These are phyloP conservation scores for Seladonia tumulorum DNA, from an alignment of 2,888 invertebrate genomes.

Conservation along the genomic window DNA sequence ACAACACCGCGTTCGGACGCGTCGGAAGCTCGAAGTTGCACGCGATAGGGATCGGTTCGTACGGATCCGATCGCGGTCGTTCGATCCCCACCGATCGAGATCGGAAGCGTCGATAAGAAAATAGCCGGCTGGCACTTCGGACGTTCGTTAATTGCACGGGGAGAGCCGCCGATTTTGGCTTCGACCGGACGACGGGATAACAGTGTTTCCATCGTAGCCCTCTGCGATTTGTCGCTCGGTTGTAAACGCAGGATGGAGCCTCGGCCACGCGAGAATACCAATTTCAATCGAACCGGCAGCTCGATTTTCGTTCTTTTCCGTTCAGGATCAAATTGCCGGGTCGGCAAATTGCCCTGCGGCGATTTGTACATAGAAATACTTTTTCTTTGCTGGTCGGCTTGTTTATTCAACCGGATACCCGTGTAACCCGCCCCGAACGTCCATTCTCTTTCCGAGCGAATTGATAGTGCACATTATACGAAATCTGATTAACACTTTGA, in stretches of 20 bases:
- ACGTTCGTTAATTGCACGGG: slow-evolving; percentile 27
- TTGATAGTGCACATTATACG: not conserved
- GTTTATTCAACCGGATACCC: not conserved
- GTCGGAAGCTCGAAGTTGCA: slow-evolving; percentile 3
- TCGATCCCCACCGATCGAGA: slow-evolving; percentile 13
- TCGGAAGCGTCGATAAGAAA: slow-evolving; percentile 45
- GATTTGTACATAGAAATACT: not conserved
- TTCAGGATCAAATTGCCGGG: not conserved
- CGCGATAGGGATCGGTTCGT: slow-evolving; percentile 16
- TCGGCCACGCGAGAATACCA: not conserved
- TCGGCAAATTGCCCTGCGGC: not conserved
- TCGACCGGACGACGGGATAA: not conserved
- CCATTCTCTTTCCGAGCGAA: not conserved
- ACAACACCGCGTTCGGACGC: not conserved
- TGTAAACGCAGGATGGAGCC: not conserved
- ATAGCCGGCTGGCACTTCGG: slow-evolving; percentile 30
- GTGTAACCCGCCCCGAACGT: not conserved
- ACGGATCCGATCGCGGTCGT: not conserved
- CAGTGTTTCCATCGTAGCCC: not conserved
- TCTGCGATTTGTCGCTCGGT: slow-evolving; percentile 29
- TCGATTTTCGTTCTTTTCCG: not conserved
- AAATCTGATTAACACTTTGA: too few relatives aligned
- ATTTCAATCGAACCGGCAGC: slow-evolving; percentile 10
- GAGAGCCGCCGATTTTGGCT: slow-evolving; percentile 1
- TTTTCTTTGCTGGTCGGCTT: not conserved